Base-by-base conservation (phyloP, 2,888 invertebrate genomes). In the Corythucha ciliata region DNA sequence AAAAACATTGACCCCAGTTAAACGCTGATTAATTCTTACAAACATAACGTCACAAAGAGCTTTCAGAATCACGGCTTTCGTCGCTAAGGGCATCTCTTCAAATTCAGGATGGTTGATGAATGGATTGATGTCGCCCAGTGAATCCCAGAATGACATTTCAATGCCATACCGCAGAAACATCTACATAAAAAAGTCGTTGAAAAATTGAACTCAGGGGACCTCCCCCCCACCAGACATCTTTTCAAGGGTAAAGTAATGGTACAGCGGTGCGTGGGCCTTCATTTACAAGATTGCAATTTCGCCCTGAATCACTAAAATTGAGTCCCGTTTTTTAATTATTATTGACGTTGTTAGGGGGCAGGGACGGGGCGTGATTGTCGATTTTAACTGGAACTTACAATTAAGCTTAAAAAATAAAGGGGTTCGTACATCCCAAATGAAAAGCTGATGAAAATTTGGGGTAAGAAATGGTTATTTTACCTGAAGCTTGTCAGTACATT, bases 11-110 rank as follows among this genome's bases (percentile, higher is more conserved):
- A n/a, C n/a, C n/a, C n/a, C n/a, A n/a, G n/a, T 29, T 10, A 29
- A 29, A 29, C 10, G n/a, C 8, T 34, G n/a, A 32, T 41, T 10
- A 16, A 20, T 16, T 55, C 59, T 53, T 55, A 61, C 61, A 50
- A 52, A 52, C 32, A 53, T 45, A 41, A 50, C 48, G 59, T 76
- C 76, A 67, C 76, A 77, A 37, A 76, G 63, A 22, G 71, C 68
- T 64, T 77, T 77, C 33, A 76, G 59, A 32, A 76, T 65, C 74
- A 75, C 75, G 5, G 75, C 71, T 60, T 70, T 69, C 58, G 73
- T 68, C 57, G 72, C 70, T 44, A 72, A 71, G 12, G 64, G 67
- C 37, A 77, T 63, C 37, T 74, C 69, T 60, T 73, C 73, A 60
- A 73, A 77, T 36, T 68, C 67, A 52, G 66, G 69, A 48, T 67